phyloP scores from a whole-genome alignment of 2,888 invertebrate species.

The Mesorhabditis spiculigera region DNA sequence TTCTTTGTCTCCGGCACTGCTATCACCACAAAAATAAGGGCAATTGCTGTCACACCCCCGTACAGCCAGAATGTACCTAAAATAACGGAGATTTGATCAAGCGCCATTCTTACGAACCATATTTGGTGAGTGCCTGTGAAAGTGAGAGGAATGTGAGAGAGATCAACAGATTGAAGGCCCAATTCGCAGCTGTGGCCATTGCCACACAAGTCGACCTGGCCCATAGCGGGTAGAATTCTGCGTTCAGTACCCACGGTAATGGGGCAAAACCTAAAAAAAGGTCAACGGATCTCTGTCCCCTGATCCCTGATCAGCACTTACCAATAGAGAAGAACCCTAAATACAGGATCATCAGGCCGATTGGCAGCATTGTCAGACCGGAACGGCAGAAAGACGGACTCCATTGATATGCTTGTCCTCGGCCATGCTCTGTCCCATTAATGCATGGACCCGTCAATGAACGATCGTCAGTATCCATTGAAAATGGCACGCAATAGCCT shows the following conservation, averaged over 20 bases:
- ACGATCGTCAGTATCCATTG: not conserved
- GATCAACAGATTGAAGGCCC: constrained; percentile 63
- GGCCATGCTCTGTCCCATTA: constrained; percentile 10
- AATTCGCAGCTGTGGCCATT: constrained; percentile 58
- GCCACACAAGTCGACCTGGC: constrained; percentile 60
- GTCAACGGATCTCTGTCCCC: not conserved
- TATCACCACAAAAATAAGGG: constrained; percentile 61
- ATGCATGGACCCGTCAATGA: constrained; percentile 17
- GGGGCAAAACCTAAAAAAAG: constrained; percentile 62
- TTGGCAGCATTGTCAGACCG: constrained; percentile 57
- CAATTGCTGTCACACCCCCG: constrained; percentile 61
- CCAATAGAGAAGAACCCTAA: constrained; percentile 27
- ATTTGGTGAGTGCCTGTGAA: constrained; percentile 38
- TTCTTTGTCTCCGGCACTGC: constrained; percentile 66
- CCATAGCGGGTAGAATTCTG: constrained; percentile 65
- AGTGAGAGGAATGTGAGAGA: constrained; percentile 63
- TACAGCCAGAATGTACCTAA: constrained; percentile 65
- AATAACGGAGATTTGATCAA: not conserved
- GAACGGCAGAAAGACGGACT: constrained; percentile 41
- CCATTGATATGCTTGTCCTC: constrained; percentile 18
- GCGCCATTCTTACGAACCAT: constrained; percentile 23
- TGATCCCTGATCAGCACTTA: not conserved
- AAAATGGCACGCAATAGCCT: constrained; percentile 21
- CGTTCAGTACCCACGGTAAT: constrained; percentile 66
- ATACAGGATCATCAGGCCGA: constrained; percentile 45